phyloP scores from a whole-genome alignment of 2,888 invertebrate species.

The Philonicus albiceps region DNA sequence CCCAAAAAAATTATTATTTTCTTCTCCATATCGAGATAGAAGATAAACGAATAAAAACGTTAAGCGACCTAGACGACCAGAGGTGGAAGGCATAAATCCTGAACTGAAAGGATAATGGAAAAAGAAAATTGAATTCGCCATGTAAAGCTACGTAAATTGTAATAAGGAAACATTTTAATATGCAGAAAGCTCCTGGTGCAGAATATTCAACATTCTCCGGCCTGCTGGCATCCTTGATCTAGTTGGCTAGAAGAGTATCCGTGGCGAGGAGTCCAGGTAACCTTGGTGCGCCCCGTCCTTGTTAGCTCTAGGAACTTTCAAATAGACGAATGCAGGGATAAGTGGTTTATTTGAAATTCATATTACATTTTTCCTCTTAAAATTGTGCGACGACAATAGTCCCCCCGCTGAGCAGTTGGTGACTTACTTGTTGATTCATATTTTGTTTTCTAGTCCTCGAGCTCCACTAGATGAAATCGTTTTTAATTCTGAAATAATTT shows the following conservation, averaged over 20 bases:
- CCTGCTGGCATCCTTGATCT: background rate
- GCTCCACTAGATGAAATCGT: background rate
- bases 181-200: slow-evolving; percentile 32
- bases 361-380: slow-evolving; percentile 29
- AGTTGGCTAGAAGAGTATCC: background rate
- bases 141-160: slow-evolving; percentile 38
- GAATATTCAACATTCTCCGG: slow-evolving; percentile 22
- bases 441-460: background rate
- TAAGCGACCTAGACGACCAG: slow-evolving; percentile 16
- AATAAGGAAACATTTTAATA: slow-evolving; percentile 41
- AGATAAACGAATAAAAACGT: slow-evolving; percentile 22
- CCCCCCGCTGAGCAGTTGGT: background rate
- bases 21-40: background rate
- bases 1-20: slow-evolving; percentile 25
- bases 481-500: background rate
- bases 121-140: slow-evolving; percentile 38
- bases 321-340: slow-evolving; percentile 24
- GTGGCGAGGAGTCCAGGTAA: background rate
- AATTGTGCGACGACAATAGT: background rate
- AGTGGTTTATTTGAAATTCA: slow-evolving; percentile 25
- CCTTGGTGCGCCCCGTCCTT: background rate
- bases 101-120: slow-evolving; percentile 40
- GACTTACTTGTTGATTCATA: slow-evolving; percentile 13
- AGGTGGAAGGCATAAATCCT: slow-evolving; percentile 32
- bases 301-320: background rate